phyloP scores from a whole-genome alignment of 1,140 invertebrate species.

The Dendroctonus valens region DNA sequence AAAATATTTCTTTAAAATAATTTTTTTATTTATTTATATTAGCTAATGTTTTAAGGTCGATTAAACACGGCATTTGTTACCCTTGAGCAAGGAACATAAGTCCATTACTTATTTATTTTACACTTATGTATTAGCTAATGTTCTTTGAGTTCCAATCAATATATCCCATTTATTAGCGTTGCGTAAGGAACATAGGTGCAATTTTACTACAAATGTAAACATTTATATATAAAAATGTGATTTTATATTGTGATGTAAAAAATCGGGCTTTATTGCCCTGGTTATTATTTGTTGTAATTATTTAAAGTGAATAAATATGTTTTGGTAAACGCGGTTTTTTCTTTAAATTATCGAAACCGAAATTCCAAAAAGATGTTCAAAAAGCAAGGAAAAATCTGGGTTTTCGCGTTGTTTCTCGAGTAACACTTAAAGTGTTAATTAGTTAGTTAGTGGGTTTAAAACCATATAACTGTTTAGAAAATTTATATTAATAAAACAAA shows the following conservation, averaged over 20 bases:
- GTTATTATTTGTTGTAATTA: constrained; percentile 35
- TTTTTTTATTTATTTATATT: constrained; percentile 6
- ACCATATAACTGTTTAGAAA: no score
- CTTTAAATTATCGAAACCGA: no score
- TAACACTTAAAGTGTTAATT: no score
- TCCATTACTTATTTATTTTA: neutral
- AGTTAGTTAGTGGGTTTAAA: no score
- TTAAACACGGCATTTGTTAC: no score
- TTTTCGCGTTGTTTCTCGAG: no score
- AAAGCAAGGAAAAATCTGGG: no score
- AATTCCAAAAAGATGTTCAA: no score
- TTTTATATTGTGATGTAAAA: constrained; percentile 46
- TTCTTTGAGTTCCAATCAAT: neutral
- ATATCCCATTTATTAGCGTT: no score
- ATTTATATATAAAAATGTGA: constrained; percentile 40
- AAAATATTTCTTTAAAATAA: neutral
- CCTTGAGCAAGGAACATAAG: no score
- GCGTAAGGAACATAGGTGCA: constrained; percentile 26
- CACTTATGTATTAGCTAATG: constrained; percentile 3
- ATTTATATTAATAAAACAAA: no score
- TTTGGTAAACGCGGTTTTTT: neutral
- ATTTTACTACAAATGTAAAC: constrained; percentile 35
- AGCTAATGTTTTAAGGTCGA: constrained; percentile 8
- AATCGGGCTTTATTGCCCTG: constrained; percentile 37
- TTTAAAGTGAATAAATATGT: constrained; percentile 19